phyloP scores from a whole-genome alignment of 2,888 invertebrate species.

The Macrophya annulata region DNA sequence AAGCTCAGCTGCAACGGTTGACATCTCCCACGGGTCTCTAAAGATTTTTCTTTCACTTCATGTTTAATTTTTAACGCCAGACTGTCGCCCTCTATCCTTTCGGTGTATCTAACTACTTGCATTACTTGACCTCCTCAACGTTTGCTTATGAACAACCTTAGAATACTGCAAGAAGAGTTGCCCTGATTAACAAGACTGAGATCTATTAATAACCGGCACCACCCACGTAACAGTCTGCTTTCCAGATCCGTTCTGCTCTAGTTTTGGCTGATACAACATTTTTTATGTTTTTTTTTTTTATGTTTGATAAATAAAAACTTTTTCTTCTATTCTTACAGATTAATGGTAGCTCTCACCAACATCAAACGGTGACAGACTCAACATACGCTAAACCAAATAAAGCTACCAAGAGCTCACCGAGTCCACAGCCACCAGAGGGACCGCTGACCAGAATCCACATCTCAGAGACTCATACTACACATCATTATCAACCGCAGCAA shows the following conservation, averaged over 20 bases:
- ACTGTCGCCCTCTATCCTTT: constrained; percentile 24
- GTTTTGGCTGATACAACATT: background rate
- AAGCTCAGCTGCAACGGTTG: constrained; percentile 70
- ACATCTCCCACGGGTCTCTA: constrained; percentile 67
- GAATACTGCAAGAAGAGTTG: constrained; percentile 34
- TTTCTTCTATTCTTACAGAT: constrained; percentile 80
- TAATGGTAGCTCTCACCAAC: constrained; percentile 84
- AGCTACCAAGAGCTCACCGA: constrained; percentile 82
- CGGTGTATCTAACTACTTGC: constrained; percentile 18
- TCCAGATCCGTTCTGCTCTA: constrained; percentile 33
- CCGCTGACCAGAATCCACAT: constrained; percentile 74
- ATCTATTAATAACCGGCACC: constrained; percentile 53
- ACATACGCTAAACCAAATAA: constrained; percentile 87
- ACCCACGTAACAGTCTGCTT: constrained; percentile 52
- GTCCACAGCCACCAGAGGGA: constrained; percentile 80
- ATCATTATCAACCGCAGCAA: constrained; percentile 76
- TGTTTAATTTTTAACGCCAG: constrained; percentile 38
- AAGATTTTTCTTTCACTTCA: constrained; percentile 50
- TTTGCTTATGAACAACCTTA: constrained; percentile 29
- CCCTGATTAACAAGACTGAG: constrained; percentile 49
- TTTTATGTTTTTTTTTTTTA: constrained; percentile 18
- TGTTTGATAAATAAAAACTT: background rate
- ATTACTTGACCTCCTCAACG: constrained; percentile 34
- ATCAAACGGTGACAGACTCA: constrained; percentile 85
- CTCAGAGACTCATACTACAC: constrained; percentile 75